Conservation (phyloP, 2,888 invertebrate genomes). For the Rotaria socialis region DNA sequence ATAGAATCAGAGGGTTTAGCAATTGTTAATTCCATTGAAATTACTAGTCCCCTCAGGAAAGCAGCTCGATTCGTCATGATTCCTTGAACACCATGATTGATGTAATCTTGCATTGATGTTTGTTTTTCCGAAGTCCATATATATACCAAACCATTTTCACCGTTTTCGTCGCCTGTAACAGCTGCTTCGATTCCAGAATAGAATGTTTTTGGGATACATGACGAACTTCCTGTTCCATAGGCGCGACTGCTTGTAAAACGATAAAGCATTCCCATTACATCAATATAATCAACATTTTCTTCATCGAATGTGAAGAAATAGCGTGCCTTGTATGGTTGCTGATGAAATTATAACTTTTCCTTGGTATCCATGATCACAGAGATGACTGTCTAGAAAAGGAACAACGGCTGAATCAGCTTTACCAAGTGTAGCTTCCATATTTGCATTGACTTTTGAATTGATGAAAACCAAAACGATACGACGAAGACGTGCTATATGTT, state of each 20-base stretch:
- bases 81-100: constrained; percentile 33
- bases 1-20: not conserved
- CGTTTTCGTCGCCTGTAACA: not conserved
- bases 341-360: not conserved
- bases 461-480: not conserved
- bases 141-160: not conserved
- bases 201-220: not conserved
- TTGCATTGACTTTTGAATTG: not conserved
- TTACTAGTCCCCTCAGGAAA: not conserved
- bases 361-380: not conserved
- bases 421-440: not conserved
- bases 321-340: not conserved
- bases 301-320: constrained; percentile 29
- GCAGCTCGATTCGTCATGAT: not conserved
- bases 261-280: not conserved
- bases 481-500: not conserved
- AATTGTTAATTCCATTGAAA: not conserved
- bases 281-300: not conserved
- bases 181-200: not conserved
- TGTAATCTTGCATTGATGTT: not conserved
- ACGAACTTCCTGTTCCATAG: too few relatives aligned
- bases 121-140: not conserved
- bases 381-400: not conserved
- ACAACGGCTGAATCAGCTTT: not conserved
- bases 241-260: not conserved